Evolutionary conservation across 2,113 vertebrate genomes (phyloP).

Genomic region (Eupsittula cactorum): DNA sequence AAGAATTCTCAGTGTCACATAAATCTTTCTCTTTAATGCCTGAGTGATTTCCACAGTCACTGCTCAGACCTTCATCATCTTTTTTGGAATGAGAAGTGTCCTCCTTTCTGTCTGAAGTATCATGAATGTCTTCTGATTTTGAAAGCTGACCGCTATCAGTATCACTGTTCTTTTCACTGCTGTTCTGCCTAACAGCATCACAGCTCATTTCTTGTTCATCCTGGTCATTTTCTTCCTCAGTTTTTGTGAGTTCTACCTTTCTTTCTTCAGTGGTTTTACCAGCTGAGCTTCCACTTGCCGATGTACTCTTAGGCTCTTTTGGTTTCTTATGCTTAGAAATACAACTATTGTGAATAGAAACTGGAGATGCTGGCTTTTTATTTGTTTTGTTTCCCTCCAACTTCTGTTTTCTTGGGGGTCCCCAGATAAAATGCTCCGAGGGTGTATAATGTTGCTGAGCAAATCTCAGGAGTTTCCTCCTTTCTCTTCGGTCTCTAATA

Average conservation of each 20-base stretch:
- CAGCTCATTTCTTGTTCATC: background rate
- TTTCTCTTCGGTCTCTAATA: constrained; percentile 86
- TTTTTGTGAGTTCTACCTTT: constrained; percentile 55
- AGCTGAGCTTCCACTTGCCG: background rate
- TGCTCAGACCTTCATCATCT: constrained; percentile 22
- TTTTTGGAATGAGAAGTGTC: background rate
- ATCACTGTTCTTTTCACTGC: constrained; percentile 16
- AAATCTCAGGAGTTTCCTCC: constrained; percentile 89
- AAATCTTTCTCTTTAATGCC: background rate
- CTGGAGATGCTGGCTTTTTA: constrained; percentile 61
- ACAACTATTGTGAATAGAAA: constrained; percentile 46
- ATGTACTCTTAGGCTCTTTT: constrained; percentile 59
- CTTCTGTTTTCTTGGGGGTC: constrained; percentile 80
- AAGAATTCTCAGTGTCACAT: background rate
- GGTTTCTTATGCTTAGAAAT: constrained; percentile 68
- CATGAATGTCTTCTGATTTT: constrained; percentile 16
- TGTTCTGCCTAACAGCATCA: constrained; percentile 12
- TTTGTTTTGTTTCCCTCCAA: constrained; percentile 63
- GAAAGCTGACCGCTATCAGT: background rate
- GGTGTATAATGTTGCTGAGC: constrained; percentile 89
- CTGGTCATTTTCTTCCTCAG: constrained; percentile 4
- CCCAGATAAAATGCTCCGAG: constrained; percentile 94
- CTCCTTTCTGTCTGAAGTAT: constrained; percentile 49
- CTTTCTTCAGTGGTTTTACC: constrained; percentile 68
- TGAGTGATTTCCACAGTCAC: constrained; percentile 29